Conservation (phyloP, 2,797 vertebrate genomes). For the Hydrophis major region DNA sequence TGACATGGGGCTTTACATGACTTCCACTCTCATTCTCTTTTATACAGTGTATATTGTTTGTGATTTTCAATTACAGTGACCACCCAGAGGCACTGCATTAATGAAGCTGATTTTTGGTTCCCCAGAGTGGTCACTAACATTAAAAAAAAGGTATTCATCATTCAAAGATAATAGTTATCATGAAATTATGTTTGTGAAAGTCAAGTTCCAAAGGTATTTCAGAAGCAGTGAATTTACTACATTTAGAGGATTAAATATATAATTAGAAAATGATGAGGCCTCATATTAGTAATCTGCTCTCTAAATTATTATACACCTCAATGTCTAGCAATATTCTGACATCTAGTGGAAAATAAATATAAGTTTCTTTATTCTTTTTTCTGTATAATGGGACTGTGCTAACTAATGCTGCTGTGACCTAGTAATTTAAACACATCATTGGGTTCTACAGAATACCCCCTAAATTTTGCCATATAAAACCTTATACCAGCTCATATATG, state of each 20-base stretch:
- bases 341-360: conserved; percentile 65
- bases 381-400: neutral
- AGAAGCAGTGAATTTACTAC: conserved; percentile 21
- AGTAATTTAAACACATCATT: neutral
- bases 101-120: neutral
- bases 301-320: neutral
- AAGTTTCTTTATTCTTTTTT: neutral
- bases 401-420: neutral
- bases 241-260: conserved; percentile 56
- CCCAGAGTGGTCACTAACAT: neutral
- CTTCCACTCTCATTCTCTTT: neutral
- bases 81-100: neutral
- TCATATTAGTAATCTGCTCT: neutral
- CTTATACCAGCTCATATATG: neutral
- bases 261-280: conserved; percentile 41
- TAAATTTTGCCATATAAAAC: neutral
- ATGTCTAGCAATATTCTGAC: conserved; percentile 57
- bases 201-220: conserved; percentile 54
- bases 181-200: conserved; percentile 24
- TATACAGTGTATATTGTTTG: neutral
- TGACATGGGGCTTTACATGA: neutral
- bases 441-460: neutral
- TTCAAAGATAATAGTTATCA: neutral
- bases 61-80: neutral
- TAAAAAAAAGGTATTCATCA: neutral